Conservation (phyloP, 2,797 vertebrate genomes). For the Rhynchotus rufescens region DNA sequence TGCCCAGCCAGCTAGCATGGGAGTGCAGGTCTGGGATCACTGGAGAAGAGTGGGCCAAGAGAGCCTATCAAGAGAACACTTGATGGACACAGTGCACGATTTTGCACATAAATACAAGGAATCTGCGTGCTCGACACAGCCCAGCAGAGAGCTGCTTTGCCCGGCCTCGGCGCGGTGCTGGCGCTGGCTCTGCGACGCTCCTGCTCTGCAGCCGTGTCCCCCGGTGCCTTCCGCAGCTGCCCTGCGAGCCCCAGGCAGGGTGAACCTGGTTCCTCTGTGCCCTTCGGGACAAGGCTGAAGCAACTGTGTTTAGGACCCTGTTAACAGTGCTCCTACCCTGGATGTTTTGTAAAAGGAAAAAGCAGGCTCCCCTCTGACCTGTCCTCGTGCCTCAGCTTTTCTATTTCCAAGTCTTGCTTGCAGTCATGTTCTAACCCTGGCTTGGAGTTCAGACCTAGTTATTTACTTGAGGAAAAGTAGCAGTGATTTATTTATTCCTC, state of each 20-base stretch:
- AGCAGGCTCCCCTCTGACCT: too few species aligned
- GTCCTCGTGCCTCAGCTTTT: background rate
- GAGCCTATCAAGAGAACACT: background rate
- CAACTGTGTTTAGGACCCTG: background rate
- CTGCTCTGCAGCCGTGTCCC: too few species aligned
- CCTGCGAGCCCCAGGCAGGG: background rate
- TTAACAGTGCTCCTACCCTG: background rate
- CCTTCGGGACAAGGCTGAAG: background rate
- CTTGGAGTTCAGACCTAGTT: background rate
- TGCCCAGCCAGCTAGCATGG: fast-evolving
- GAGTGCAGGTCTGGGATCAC: background rate
- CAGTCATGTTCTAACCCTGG: background rate
- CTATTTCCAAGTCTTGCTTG: background rate
- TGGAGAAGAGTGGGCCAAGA: background rate
- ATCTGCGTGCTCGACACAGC: background rate
- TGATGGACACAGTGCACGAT: too few species aligned
- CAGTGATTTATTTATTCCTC: background rate
- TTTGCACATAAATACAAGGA: background rate
- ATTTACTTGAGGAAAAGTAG: background rate
- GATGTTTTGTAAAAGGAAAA: background rate
- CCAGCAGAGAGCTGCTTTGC: background rate
- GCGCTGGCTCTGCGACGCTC: too few species aligned
- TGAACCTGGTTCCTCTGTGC: background rate
- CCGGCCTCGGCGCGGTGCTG: background rate
- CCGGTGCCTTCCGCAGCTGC: too few species aligned